A percentile compares a stretch with the other conserved stretches of the same genome.
Evolutionary conservation across 2,797 vertebrate species (phyloP).

Genomic region (Ambastaia sidthimunki): DNA sequence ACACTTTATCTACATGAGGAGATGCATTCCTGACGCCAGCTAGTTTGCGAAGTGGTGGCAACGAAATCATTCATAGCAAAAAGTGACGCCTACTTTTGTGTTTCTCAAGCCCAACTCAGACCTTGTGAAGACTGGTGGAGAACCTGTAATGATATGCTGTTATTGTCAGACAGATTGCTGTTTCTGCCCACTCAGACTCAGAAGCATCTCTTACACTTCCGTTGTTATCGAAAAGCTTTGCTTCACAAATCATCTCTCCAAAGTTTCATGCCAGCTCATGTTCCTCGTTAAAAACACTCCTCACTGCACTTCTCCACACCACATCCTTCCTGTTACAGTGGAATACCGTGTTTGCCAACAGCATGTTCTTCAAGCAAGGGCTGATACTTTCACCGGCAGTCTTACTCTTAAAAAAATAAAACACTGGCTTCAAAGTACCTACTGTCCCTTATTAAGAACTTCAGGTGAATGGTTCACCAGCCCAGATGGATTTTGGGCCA

Average conservation of each 20-base stretch:
- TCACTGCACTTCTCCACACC: background rate
- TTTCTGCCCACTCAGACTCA: constrained; percentile 9
- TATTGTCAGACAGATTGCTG: constrained; percentile 2
- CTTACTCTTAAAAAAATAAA: background rate
- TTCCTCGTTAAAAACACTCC: constrained; percentile 12
- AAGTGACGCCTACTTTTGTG: background rate
- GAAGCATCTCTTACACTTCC: constrained; percentile 1
- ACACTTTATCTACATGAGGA: background rate
- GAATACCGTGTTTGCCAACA: background rate
- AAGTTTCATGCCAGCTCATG: background rate
- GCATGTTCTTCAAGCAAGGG: background rate
- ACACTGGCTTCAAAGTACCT: constrained; percentile 5
- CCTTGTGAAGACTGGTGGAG: background rate
- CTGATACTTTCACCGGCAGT: background rate
- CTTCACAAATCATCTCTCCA: background rate
- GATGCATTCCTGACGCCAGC: background rate
- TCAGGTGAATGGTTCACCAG: background rate
- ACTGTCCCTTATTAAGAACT: background rate
- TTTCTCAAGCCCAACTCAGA: background rate
- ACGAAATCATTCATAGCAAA: background rate
- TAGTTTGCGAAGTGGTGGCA: background rate
- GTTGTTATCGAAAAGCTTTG: constrained; percentile 1
- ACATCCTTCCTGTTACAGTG: background rate
- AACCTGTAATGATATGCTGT: constrained; percentile 13
- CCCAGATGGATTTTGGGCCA: background rate